Evolutionary conservation across 2,113 vertebrate species (phyloP).

Genomic region (Alligator sinensis): DNA sequence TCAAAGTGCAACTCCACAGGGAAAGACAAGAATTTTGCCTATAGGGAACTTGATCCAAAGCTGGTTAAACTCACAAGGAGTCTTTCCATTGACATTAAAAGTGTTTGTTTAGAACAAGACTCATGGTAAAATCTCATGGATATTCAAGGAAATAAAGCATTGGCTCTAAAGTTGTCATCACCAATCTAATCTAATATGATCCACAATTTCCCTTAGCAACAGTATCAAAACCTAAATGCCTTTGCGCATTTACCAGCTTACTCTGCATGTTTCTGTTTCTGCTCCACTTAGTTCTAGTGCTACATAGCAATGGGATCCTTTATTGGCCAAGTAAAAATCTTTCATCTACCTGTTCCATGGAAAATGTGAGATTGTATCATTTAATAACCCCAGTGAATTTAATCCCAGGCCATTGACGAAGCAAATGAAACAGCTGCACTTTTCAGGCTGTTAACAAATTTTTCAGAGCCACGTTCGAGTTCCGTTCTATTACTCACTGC

Average conservation of each 20-base stretch:
- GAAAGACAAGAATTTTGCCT: background rate
- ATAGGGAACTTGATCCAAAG: background rate
- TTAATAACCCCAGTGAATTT: constrained; percentile 67
- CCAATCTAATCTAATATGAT: background rate
- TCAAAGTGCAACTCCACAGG: background rate
- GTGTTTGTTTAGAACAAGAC: background rate
- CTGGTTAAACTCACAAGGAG: background rate
- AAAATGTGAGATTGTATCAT: constrained; percentile 44
- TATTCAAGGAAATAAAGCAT: background rate
- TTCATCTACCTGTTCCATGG: constrained; percentile 4
- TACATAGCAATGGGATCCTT: background rate
- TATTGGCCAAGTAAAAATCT: background rate
- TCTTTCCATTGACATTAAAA: background rate
- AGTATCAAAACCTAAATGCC: background rate
- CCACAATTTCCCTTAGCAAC: constrained; percentile 26
- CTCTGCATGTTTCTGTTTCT: constrained; percentile 1
- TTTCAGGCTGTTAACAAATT: constrained; percentile 49
- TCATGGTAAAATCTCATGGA: too few relatives aligned
- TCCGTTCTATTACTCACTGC: background rate
- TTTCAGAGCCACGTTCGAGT: background rate
- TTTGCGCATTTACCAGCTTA: constrained; percentile 18
- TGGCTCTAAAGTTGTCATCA: background rate
- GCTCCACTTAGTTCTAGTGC: background rate
- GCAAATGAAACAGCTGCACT: constrained; percentile 65
- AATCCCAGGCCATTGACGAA: constrained; percentile 57